Evolutionary conservation across 2,888 invertebrate genomes (phyloP).

Genomic region (Acrobasis suavella): DNA sequence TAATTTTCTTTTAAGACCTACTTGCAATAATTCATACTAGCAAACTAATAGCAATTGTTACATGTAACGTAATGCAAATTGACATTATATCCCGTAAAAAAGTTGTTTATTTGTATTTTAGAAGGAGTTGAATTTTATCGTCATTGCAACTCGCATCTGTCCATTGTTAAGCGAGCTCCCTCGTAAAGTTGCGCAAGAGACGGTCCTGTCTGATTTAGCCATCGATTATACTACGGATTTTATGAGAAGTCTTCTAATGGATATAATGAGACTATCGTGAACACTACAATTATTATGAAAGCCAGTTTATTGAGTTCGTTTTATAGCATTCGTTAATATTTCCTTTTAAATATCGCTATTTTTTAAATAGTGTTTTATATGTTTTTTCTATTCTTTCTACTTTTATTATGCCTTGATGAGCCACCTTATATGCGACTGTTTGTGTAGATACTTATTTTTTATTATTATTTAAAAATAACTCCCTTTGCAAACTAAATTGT

Average conservation of each 20-base stretch:
- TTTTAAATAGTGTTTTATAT: too few relatives aligned
- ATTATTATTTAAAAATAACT: too few relatives aligned
- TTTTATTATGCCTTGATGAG: too few relatives aligned
- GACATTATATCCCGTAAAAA: neutral
- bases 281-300: neutral
- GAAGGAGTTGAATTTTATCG: neutral
- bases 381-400: too few relatives aligned
- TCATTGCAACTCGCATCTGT: conserved; percentile 8
- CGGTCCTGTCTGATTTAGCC: neutral
- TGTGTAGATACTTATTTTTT: too few relatives aligned
- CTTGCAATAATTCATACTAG: neutral
- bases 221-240: neutral
- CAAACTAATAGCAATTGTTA: neutral
- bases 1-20: neutral
- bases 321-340: too few relatives aligned
- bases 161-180: conserved; percentile 13
- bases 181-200: neutral
- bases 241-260: neutral
- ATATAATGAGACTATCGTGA: neutral
- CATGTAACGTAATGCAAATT: neutral
- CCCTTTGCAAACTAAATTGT: too few relatives aligned
- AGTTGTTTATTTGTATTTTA: neutral
- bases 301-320: neutral
- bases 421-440: too few relatives aligned
- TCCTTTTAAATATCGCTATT: too few relatives aligned